These are phyloP conservation scores for Coluber constrictor DNA, from an alignment of 2,797 vertebrate species.

Conservation along the genomic window DNA sequence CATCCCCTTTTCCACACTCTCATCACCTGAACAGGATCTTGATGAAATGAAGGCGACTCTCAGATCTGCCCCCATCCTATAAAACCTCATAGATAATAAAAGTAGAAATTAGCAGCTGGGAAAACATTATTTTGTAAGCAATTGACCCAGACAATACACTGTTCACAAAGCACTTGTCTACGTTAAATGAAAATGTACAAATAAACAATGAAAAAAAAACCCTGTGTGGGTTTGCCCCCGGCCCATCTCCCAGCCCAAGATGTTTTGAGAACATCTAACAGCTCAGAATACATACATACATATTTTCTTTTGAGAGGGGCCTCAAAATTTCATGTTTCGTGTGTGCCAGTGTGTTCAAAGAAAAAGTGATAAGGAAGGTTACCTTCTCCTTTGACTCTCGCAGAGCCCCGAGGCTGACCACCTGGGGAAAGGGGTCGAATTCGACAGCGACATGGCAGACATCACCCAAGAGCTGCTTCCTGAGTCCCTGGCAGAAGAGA, in stretches of 20 bases:
- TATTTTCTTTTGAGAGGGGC: background rate
- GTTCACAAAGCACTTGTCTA: no score
- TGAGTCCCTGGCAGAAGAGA: conserved; percentile 68
- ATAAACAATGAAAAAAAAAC: no score
- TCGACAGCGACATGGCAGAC: conserved; percentile 97
- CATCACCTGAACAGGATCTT: background rate
- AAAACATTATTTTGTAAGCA: no score
- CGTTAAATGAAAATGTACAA: no score
- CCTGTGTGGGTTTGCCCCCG: no score
- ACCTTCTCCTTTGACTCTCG: conserved; percentile 38
- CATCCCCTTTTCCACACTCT: background rate
- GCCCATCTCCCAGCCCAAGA: no score
- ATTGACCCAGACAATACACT: no score
- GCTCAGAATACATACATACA: background rate
- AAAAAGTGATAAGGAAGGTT: background rate
- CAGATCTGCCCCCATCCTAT: no score
- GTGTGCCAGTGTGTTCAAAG: background rate
- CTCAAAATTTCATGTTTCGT: background rate
- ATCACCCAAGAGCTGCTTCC: conserved; percentile 83
- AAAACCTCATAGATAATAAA: no score
- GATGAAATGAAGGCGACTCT: background rate
- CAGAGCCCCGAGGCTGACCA: conserved; percentile 76
- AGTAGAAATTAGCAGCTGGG: no score
- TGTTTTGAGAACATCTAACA: background rate
- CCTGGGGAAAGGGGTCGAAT: conserved; percentile 75